phyloP scores from a whole-genome alignment of 2,797 vertebrate genomes.

The Choloepus didactylus region DNA sequence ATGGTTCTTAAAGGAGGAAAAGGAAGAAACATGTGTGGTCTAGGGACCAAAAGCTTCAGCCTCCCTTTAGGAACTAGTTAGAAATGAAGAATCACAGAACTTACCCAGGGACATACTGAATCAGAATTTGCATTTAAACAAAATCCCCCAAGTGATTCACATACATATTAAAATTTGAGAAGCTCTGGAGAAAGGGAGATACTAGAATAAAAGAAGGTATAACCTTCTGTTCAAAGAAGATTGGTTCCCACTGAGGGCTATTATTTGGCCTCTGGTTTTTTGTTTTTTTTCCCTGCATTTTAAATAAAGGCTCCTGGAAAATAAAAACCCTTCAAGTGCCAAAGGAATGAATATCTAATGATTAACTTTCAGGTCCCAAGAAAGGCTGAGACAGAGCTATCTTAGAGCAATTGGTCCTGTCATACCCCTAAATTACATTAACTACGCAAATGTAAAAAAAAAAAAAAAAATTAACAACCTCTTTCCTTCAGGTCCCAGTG shows the following conservation, averaged over 20 bases:
- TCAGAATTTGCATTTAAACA: conserved; percentile 53
- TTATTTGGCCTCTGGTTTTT: not conserved
- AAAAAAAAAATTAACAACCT: not conserved
- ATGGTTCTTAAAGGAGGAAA: conserved; percentile 40
- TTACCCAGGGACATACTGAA: not conserved
- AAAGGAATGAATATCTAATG: conserved; percentile 26
- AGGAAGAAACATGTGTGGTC: not conserved
- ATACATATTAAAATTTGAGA: conserved; percentile 36
- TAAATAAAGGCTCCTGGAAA: conserved; percentile 43
- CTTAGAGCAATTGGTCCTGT: not conserved
- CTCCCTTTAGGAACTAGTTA: conserved; percentile 6
- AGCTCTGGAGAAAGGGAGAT: not conserved
- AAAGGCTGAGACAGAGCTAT: conserved; percentile 33
- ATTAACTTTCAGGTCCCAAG: conserved; percentile 53
- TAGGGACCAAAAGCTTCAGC: not conserved
- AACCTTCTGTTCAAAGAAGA: conserved; percentile 58
- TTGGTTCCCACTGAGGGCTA: not conserved
- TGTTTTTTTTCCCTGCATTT: conserved; percentile 19
- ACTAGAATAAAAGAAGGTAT: conserved; percentile 35
- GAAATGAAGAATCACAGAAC: not conserved
- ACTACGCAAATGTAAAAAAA: not conserved
- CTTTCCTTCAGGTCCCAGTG: not conserved
- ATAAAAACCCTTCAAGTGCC: conserved; percentile 12
- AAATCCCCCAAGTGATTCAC: conserved; percentile 18
- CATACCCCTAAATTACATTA: conserved; percentile 37